phyloP scores from a whole-genome alignment of 2,113 vertebrate genomes.

The Oenanthe oenanthe region DNA sequence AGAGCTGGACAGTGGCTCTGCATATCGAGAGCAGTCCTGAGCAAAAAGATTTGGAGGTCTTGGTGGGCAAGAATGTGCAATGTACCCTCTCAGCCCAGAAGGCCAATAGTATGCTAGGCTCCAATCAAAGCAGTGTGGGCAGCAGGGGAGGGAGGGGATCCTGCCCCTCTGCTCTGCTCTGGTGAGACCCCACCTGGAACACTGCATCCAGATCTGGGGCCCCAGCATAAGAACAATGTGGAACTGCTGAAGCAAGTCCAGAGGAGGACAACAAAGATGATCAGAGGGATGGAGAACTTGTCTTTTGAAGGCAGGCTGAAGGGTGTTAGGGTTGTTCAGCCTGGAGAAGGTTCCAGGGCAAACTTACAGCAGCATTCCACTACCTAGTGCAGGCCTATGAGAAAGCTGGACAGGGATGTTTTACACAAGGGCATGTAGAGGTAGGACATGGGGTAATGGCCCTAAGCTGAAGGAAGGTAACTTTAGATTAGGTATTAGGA shows the following conservation, averaged over 20 bases:
- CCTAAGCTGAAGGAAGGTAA: background rate
- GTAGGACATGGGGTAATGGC: background rate
- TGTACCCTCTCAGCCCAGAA: background rate
- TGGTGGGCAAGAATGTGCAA: background rate
- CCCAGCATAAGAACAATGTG: background rate
- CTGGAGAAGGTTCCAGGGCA: background rate
- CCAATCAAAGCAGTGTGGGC: rapidly evolving
- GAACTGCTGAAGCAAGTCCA: background rate
- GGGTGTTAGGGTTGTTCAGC: background rate
- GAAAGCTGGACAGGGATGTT: background rate
- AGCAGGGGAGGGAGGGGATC: background rate
- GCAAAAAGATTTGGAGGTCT: background rate
- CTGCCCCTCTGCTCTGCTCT: background rate
- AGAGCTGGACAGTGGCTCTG: background rate
- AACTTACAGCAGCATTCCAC: background rate
- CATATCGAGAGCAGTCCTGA: background rate
- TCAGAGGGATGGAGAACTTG: background rate
- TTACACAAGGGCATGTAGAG: background rate
- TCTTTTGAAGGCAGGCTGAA: background rate
- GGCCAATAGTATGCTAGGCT: rapidly evolving
- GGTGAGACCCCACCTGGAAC: background rate
- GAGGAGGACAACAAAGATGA: background rate
- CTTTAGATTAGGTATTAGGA: background rate
- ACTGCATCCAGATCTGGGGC: background rate
- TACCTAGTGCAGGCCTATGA: background rate